These are phyloP conservation scores for Cherax destructor DNA, from an alignment of 1,140 invertebrate genomes.

Conservation along the genomic window DNA sequence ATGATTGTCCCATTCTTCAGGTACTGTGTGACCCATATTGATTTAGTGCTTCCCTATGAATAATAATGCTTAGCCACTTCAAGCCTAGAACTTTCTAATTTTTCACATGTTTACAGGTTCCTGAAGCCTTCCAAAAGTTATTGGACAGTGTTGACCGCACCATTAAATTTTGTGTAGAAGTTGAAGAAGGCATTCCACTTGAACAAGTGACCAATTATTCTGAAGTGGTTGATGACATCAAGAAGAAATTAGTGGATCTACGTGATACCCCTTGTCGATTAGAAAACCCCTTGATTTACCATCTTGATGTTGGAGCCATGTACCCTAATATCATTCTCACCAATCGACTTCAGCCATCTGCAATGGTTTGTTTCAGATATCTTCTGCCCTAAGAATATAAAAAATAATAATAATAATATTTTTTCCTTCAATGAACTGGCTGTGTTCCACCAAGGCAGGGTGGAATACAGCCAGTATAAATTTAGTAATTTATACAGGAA, in stretches of 20 bases:
- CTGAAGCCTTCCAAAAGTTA: slow-evolving; percentile 88
- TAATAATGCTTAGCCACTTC: no score
- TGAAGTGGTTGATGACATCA: slow-evolving; percentile 87
- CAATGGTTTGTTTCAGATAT: slow-evolving; percentile 81
- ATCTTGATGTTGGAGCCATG: slow-evolving; percentile 99
- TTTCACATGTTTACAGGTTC: slow-evolving; percentile 81
- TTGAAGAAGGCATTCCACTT: slow-evolving; percentile 92
- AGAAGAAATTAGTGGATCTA: slow-evolving; percentile 84
- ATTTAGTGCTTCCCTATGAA: no score
- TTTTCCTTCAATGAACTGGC: no score
- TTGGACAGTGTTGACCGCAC: slow-evolving; percentile 89
- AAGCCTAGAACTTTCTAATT: no score
- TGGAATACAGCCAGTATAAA: no score
- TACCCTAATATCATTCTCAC: slow-evolving; percentile 99
- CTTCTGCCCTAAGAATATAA: no score
- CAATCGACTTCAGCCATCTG: slow-evolving; percentile 94
- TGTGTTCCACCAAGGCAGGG: no score
- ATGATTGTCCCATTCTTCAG: no score
- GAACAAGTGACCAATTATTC: slow-evolving; percentile 90
- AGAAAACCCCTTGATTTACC: slow-evolving; percentile 97
- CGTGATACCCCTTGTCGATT: slow-evolving; percentile 88
- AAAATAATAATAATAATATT: no score
- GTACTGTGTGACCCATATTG: no score
- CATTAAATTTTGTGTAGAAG: slow-evolving; percentile 90
- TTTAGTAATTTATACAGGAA: no score